Evolutionary conservation across 2,797 vertebrate species (phyloP), one percentile per base, ranked within the genome.

Genomic region (Cossypha polioptera): DNA sequence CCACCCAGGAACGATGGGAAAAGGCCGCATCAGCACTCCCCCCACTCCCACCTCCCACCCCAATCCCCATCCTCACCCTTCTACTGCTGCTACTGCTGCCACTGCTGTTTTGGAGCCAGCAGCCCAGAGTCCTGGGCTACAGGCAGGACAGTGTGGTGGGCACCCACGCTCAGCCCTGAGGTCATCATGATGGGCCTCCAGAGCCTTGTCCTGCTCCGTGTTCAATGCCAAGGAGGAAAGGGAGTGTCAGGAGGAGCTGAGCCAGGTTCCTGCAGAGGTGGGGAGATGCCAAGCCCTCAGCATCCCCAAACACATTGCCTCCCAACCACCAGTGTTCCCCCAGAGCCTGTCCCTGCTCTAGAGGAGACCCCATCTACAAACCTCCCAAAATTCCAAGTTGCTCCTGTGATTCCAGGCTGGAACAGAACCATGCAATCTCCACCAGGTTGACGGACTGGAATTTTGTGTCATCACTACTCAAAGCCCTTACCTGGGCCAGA

Each of bases 281-380:
- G 10, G 47, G 25, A 74, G 36, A 57, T 31, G 35, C 36, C 50
- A 85, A 53, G 57, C 17, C 28, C 28, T 43, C 1, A 0, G 19
- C 40, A 68, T 28, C 17, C 18, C 38, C 55, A 26, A 85, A 28
- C 11, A 26, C 26, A 16, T 68, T 53, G 29, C 28, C 25, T 40
- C 36, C 42, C 31, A 33, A 1, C 7, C 0, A 5, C 21, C 0
- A 3, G n/a, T 2, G 4, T 1, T 48, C 19, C 35, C 33, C 13
- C 54, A 40, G 45, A 67, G 28, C 25, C 50, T 13, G 1, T 24
- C 20, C 20, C 42, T 7, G 1, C 17, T 31, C 33, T 43, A 72
- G 29, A 75, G 48, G n/a, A 61, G 58, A 68, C 2, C 7, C 11
- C 1, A 3, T 9, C 24, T 53, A 25, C 24, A 42, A 53, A 35